Evolutionary conservation across 2,888 invertebrate genomes (phyloP).

Genomic region (Pteria penguin): DNA sequence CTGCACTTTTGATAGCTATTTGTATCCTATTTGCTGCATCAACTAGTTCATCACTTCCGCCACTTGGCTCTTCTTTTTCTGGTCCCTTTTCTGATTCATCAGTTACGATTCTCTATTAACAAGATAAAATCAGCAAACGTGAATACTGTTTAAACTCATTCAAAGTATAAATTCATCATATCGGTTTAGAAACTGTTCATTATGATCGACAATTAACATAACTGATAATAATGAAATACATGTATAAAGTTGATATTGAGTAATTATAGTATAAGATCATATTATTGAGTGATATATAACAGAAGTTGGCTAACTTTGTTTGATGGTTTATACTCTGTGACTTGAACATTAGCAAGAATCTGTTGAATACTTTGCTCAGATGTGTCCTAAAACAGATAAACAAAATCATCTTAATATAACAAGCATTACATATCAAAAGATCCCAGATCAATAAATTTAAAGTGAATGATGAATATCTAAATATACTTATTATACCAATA

Average conservation of each 20-base stretch:
- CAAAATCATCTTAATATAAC: too few relatives aligned
- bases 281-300: too few relatives aligned
- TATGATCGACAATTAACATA: background rate
- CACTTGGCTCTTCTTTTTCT: constrained; percentile 45
- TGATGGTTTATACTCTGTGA: constrained; percentile 70
- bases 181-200: background rate
- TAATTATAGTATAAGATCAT: too few relatives aligned
- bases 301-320: constrained; percentile 71
- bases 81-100: constrained; percentile 71
- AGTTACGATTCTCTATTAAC: constrained; percentile 71
- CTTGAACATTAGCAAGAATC: constrained; percentile 53
- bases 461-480: too few relatives aligned
- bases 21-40: constrained; percentile 62
- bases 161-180: background rate
- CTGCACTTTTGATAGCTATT: constrained; percentile 14
- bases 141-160: background rate
- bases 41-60: constrained; percentile 65
- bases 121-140: background rate
- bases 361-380: constrained; percentile 41
- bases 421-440: too few relatives aligned
- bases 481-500: too few relatives aligned
- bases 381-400: constrained; percentile 50
- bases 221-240: background rate
- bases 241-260: too few relatives aligned
- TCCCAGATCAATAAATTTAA: too few relatives aligned